Evolutionary conservation across 2,797 vertebrate species (phyloP).

Genomic region (Acanthis flammea): DNA sequence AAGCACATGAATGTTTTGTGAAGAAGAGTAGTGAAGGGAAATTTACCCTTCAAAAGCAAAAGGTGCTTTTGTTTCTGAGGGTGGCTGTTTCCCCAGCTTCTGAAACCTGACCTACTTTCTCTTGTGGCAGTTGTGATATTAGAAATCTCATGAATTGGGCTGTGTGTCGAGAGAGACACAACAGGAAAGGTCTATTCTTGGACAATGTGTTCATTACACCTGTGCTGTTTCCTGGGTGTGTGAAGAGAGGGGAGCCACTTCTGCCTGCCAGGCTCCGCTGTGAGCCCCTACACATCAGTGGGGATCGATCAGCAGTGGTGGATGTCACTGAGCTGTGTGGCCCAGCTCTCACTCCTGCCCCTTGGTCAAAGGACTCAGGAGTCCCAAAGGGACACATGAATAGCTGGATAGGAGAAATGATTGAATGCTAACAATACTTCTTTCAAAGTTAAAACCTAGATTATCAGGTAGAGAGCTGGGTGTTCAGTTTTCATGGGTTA

Average conservation of each 20-base stretch:
- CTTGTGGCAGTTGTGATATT: neutral
- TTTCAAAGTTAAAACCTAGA: neutral
- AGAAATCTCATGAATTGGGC: neutral
- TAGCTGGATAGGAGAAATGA: neutral
- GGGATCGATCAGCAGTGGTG: neutral
- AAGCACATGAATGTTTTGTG: neutral
- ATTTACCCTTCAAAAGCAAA: neutral
- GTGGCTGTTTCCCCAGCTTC: neutral
- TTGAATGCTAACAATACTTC: neutral
- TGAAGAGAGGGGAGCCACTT: neutral
- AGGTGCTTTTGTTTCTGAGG: neutral
- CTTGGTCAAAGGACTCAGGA: neutral
- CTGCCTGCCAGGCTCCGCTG: neutral
- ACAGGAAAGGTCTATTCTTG: neutral
- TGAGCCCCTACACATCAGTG: neutral
- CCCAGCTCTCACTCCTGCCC: neutral
- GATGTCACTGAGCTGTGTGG: neutral
- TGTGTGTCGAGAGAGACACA: neutral
- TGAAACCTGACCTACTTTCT: constrained; percentile 59
- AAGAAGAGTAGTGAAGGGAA: neutral
- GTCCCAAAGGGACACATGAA: too few species aligned
- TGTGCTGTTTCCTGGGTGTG: neutral
- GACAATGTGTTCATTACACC: neutral
- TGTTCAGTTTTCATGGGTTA: neutral
- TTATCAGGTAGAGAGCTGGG: neutral